Evolutionary conservation across 2,888 invertebrate genomes (phyloP).

Genomic region (Ganaspis brasiliensis): DNA sequence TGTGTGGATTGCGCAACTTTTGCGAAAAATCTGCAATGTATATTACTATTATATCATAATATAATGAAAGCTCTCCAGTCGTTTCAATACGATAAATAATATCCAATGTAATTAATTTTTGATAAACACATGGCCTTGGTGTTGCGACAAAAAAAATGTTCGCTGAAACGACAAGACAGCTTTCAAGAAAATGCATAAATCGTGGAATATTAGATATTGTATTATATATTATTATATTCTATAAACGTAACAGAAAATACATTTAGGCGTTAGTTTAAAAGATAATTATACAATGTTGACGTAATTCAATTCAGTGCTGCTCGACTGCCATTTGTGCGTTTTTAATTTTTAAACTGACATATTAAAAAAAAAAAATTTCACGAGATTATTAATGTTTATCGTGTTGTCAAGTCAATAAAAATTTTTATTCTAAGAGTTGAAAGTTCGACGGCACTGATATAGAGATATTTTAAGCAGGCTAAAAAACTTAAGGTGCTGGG

Average conservation of each 20-base stretch:
- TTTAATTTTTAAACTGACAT: background rate
- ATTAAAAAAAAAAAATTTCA: background rate
- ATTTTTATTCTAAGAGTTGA: slow-evolving; percentile 56
- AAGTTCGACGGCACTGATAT: slow-evolving; percentile 25
- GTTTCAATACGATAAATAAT: slow-evolving; percentile 35
- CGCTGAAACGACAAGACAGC: slow-evolving; percentile 64
- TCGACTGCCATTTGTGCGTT: slow-evolving; percentile 1
- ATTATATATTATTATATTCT: slow-evolving; percentile 76
- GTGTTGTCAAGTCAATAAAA: slow-evolving; percentile 52
- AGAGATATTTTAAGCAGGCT: slow-evolving; percentile 55
- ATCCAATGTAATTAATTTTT: slow-evolving; percentile 36
- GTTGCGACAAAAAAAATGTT: slow-evolving; percentile 55
- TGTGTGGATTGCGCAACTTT: background rate
- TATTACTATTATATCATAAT: slow-evolving; percentile 21
- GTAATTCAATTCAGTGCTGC: slow-evolving; percentile 35
- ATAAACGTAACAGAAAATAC: slow-evolving; percentile 73
- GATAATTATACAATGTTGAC: slow-evolving; percentile 64
- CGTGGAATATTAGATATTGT: slow-evolving; percentile 78
- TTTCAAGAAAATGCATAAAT: slow-evolving; percentile 69
- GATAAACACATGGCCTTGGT: slow-evolving; percentile 64
- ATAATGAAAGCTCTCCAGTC: slow-evolving; percentile 35
- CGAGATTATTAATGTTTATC: slow-evolving; percentile 30
- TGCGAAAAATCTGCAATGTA: slow-evolving; percentile 20
- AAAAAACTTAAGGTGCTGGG: slow-evolving; percentile 62
- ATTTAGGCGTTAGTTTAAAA: slow-evolving; percentile 70